These are phyloP conservation scores for Nasonia oneida DNA, from an alignment of 2,888 invertebrate genomes.

Conservation along the genomic window DNA sequence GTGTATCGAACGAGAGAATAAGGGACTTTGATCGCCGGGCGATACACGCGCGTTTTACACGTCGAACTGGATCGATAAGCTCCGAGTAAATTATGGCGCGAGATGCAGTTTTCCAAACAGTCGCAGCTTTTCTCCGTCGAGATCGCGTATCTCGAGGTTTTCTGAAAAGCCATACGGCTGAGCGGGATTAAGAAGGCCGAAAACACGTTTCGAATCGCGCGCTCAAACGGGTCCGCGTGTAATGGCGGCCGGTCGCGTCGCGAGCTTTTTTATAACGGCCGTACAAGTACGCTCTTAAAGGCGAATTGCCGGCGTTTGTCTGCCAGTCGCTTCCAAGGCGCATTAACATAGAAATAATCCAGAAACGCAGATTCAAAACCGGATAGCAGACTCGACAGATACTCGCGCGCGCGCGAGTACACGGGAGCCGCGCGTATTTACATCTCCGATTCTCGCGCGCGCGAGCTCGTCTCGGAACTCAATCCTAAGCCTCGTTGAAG, in stretches of 20 bases:
- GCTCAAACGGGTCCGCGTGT: neutral
- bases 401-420: neutral
- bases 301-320: neutral
- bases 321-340: neutral
- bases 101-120: neutral
- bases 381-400: neutral
- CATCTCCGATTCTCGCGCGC: slow-evolving; percentile 61
- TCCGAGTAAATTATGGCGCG: slow-evolving; percentile 11
- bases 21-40: neutral
- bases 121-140: neutral
- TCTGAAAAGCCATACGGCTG: neutral
- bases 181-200: neutral
- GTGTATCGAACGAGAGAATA: neutral
- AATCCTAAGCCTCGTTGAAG: slow-evolving; percentile 56
- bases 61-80: slow-evolving; percentile 33
- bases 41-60: neutral
- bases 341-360: slow-evolving; percentile 16
- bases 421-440: slow-evolving; percentile 68
- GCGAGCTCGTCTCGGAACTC: slow-evolving; percentile 44
- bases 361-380: slow-evolving; percentile 9
- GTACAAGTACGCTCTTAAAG: neutral
- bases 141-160: neutral
- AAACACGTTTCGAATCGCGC: neutral
- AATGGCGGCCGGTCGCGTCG: neutral
- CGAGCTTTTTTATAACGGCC: neutral